Percentiles rank a stretch among this genome's conserved stretches.
Evolutionary conservation across 2,888 invertebrate genomes (phyloP).

Genomic region (Metopia argyrocephala): DNA sequence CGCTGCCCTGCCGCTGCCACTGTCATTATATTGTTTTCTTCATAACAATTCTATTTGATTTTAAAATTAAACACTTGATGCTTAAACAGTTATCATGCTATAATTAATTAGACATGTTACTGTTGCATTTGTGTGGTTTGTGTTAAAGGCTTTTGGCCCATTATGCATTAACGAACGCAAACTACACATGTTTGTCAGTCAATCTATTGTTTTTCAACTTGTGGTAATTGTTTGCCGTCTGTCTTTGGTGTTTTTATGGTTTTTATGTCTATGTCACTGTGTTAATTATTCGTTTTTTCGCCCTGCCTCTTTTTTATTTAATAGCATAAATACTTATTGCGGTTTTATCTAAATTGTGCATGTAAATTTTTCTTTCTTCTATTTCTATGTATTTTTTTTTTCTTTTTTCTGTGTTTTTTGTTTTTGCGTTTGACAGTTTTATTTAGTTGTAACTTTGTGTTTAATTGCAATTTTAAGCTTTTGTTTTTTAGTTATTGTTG

Average conservation of each 20-base stretch:
- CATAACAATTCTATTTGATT: too few relatives aligned
- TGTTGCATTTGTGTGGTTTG: neutral
- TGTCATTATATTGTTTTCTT: too few relatives aligned
- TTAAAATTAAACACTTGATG: constrained; percentile 39
- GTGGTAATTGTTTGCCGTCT: constrained; percentile 9
- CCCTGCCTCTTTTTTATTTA: too few relatives aligned
- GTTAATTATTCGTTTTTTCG: too few relatives aligned
- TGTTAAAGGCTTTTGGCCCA: neutral
- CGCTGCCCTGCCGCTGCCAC: too few relatives aligned
- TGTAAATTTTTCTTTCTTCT: neutral
- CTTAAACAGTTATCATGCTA: constrained; percentile 41
- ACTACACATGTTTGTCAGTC: neutral
- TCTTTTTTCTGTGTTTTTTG: neutral
- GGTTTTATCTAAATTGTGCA: constrained; percentile 33
- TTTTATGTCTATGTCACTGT: constrained; percentile 42
- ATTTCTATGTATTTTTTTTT: too few relatives aligned
- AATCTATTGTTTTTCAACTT: too few relatives aligned
- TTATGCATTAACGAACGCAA: neutral
- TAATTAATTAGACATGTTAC: constrained; percentile 37
- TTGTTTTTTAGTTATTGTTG: constrained; percentile 27
- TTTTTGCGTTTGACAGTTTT: constrained; percentile 24
- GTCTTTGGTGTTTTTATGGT: constrained; percentile 12
- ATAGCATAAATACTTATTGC: too few relatives aligned
- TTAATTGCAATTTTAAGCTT: neutral
- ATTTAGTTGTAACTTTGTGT: neutral